Percentiles rank a stretch among this genome's conserved stretches.
phyloP scores from a whole-genome alignment of 2,888 invertebrate genomes.

The Scelioninae gen. 2 region DNA sequence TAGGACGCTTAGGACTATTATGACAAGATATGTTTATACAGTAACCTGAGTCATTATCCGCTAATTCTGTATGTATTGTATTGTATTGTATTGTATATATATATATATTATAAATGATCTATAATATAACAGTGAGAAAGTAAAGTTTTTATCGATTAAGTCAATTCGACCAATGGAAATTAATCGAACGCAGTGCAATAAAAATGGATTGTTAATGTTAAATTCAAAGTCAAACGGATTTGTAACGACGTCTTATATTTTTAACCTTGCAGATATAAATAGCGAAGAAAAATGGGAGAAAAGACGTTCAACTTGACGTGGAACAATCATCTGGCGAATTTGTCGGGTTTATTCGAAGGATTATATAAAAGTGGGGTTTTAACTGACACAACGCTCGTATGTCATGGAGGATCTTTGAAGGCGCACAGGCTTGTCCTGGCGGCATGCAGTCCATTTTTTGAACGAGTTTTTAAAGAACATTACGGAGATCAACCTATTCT shows the following conservation, averaged over 20 bases:
- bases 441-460: conserved; percentile 86
- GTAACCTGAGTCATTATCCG: conserved; percentile 13
- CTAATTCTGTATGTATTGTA: no score
- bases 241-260: not conserved
- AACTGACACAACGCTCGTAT: conserved; percentile 83
- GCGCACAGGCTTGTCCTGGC: conserved; percentile 85
- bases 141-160: no score
- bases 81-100: no score
- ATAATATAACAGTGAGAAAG: no score
- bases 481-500: conserved; percentile 85
- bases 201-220: no score
- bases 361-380: conserved; percentile 83
- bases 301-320: conserved; percentile 83
- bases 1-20: conserved; percentile 16
- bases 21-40: conserved; percentile 25
- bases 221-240: not conserved
- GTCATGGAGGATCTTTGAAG: conserved; percentile 83
- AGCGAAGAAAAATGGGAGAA: conserved; percentile 76
- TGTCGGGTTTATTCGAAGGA: conserved; percentile 82
- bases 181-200: no score
- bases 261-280: conserved; percentile 26
- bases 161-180: no score
- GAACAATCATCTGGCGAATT: conserved; percentile 85
- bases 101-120: no score
- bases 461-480: conserved; percentile 85